phyloP scores from a whole-genome alignment of 2,113 vertebrate genomes.

The Rafetus swinhoei region DNA sequence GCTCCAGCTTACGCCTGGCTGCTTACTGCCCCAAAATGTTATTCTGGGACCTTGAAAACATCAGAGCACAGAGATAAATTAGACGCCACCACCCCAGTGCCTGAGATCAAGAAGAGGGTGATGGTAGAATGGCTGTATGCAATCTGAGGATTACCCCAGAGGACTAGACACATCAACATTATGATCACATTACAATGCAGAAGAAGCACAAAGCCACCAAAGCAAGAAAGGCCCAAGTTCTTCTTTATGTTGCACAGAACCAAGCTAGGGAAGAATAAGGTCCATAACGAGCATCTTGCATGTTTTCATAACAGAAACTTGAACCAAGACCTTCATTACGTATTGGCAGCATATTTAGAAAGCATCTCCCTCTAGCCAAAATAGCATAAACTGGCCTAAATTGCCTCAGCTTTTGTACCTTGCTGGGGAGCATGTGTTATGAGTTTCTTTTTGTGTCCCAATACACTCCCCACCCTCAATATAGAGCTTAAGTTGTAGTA shows the following conservation, averaged over 20 bases:
- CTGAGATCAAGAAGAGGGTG: not conserved
- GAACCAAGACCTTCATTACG: not conserved
- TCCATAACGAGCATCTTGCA: not conserved
- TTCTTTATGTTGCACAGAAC: not conserved
- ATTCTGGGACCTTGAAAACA: not conserved
- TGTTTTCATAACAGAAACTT: not conserved
- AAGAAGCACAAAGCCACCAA: not conserved
- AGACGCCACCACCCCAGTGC: not conserved
- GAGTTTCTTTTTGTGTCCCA: not conserved
- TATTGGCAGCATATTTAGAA: not conserved
- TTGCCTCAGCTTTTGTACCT: not conserved
- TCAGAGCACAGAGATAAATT: not conserved
- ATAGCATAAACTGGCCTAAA: not conserved
- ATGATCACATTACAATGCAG: not conserved
- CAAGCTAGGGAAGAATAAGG: not conserved
- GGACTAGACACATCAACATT: not conserved
- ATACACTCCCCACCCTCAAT: not conserved
- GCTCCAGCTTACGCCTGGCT: not conserved
- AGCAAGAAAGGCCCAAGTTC: not conserved
- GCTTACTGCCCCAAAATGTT: not conserved
- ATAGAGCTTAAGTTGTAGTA: not conserved
- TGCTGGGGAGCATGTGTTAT: not conserved
- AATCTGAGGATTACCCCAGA: rapidly evolving
- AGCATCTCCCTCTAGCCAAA: not conserved
- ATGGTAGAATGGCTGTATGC: not conserved